Evolutionary conservation across 2,797 vertebrate genomes (phyloP), one percentile per base, ranked within the genome.

Genomic region (Etheostoma nigrum): DNA sequence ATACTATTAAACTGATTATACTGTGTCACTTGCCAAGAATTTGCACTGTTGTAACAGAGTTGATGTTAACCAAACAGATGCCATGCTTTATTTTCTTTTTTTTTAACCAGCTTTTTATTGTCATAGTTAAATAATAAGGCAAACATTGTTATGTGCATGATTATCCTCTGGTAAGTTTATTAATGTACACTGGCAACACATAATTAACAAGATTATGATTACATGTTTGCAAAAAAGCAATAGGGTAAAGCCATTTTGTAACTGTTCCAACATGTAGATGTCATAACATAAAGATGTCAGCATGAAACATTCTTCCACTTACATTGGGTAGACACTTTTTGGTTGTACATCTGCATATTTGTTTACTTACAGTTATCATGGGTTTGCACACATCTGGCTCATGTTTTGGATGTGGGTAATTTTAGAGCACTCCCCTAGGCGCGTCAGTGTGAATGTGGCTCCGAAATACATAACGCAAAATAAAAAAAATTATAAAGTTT

Each of bases 1-100:
- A 84, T 83, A 82, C 72, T 89, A 90, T 90, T 88, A 90, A 87
- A 88, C 75, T 81, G 83, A 91, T 93, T 88, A 82, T 85, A 80
- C 66, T 55, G 49, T 84, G 82, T 90, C 75, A 85, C 70, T 65
- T 69, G 80, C 83, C 83, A 88, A 78, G 67, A 69, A 76, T 81
- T 58, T 82, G 74, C 59, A 44, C 21, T 84, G 74, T 72, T 77
- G 60, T 80, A 70, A 76, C 86, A 74, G 63, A 75, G 54, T 83
- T 86, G 47, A 87, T 81, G 71, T 85, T 78, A 75, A 73, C 79
- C 70, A 65, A 76, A 76, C 77, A 83, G 76, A 81, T 72, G 74
- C 51, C 51, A n/a, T 51, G 47, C 51, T 62, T 78, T 47, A 1
- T 76, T 74, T 80, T 68, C 23, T 27, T 44, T 19, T 40, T 44